Conservation (phyloP, 2,888 invertebrate genomes). For the Megamerina dolium region DNA sequence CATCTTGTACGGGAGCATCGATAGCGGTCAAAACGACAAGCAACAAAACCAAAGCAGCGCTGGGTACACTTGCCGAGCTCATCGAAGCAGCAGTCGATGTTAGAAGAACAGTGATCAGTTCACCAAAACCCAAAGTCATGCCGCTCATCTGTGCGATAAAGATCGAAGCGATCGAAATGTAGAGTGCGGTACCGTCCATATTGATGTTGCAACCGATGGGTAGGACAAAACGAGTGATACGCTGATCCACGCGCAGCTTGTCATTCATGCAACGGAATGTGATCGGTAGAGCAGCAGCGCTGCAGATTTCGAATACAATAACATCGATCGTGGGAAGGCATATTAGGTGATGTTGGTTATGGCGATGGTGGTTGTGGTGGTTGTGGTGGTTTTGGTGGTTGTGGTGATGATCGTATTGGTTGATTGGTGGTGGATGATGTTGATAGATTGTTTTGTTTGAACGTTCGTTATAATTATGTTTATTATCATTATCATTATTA, state of each 20-base stretch:
- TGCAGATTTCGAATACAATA: slow-evolving; percentile 35
- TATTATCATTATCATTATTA: too few species aligned
- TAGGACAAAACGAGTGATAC: slow-evolving; percentile 80
- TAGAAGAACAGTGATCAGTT: slow-evolving; percentile 78
- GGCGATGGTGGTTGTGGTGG: slow-evolving; percentile 5
- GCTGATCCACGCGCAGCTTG: slow-evolving; percentile 70
- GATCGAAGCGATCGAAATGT: slow-evolving; percentile 79
- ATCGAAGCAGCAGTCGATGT: slow-evolving; percentile 83
- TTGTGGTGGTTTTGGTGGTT: slow-evolving; percentile 13
- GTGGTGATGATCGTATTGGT: slow-evolving; percentile 8
- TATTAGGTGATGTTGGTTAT: slow-evolving; percentile 1
- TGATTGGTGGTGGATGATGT: too few species aligned
- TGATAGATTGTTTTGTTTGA: too few species aligned
- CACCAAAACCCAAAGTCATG: slow-evolving; percentile 70
- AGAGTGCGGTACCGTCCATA: slow-evolving; percentile 87
- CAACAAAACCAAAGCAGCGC: slow-evolving; percentile 75
- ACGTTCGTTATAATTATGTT: too few species aligned
- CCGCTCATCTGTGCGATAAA: slow-evolving; percentile 84
- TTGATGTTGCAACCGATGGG: slow-evolving; percentile 90
- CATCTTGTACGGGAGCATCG: slow-evolving; percentile 74
- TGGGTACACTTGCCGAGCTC: slow-evolving; percentile 81
- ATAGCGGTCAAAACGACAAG: slow-evolving; percentile 76
- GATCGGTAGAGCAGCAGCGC: slow-evolving; percentile 82
- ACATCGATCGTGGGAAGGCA: not conserved
- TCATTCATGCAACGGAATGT: slow-evolving; percentile 84